Base-by-base conservation (phyloP, 2,888 invertebrate species). In the Blera fallax region DNA sequence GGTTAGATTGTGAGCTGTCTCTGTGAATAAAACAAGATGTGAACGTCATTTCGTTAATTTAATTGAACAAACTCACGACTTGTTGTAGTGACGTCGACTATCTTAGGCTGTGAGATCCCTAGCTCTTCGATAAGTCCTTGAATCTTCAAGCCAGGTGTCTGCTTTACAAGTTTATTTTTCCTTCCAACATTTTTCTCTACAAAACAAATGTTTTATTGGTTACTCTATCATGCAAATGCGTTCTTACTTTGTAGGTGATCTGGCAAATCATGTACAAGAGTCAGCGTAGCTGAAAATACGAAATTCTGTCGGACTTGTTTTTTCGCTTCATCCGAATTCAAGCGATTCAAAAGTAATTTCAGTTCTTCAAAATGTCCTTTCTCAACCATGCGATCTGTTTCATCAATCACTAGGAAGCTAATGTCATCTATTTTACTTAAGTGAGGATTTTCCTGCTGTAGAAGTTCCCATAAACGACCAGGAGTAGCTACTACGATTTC, bases 381-480 rank as follows among this genome's bases (percentile, higher is more conserved):
- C 91, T 99, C 99, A 14, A 99, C 93, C 99, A 99, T 99, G 81
- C 99, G 94, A 92, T 99, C 99, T 0, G 99, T 99, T 93, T 99
- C 99, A 92, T 99, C 99, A 88, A 99, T 97, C 0, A 98, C 98
- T 85, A 99, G 93, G 91, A 95, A 97, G 90, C 97, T 98, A 54
- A 97, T 94, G 64, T 94, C 93, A 83, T 95, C 93, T 14, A 97
- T 90, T 90, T 96, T 95, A 83, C 94, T 94, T 32, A 97, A 92
- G 93, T 97, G 97, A 5, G 93, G 92, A 90, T 97, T 95, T 0
- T 96, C 97, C 90, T 95, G 94, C 84, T 95, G 93, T 48, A 98
- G 94, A 11, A 99, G 93, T 92, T 99, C 98, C 99, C 99, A 99
- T 29, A 99, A 93, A 10, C 99, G 93, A 0, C 99, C 99, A 0